phyloP scores from a whole-genome alignment of 2,888 invertebrate species.

The Calameuta idolon region DNA sequence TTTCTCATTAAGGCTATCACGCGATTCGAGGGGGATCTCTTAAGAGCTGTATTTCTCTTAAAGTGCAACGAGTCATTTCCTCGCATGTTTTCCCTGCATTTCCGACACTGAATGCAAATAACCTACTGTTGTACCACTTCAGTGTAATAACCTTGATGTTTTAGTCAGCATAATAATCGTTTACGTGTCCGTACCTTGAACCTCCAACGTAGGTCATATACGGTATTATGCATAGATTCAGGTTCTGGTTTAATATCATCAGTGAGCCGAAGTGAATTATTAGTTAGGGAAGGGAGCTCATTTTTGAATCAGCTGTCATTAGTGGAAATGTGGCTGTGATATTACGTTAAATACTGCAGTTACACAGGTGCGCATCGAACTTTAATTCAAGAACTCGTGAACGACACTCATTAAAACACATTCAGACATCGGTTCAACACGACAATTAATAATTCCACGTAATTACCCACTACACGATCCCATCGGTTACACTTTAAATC shows the following conservation, averaged over 20 bases:
- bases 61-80: conserved; percentile 54
- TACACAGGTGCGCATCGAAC: conserved; percentile 37
- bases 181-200: conserved; percentile 48
- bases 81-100: conserved; percentile 60
- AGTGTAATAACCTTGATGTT: conserved; percentile 59
- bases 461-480: neutral
- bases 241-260: conserved; percentile 8
- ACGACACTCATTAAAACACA: neutral
- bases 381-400: conserved; percentile 2
- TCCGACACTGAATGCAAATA: conserved; percentile 57
- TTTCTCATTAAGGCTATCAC: neutral
- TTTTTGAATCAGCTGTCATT: conserved; percentile 29
- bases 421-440: neutral
- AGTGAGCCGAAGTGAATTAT: neutral
- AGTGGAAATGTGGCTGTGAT: conserved; percentile 38
- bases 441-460: neutral
- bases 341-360: conserved; percentile 26
- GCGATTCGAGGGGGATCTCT: neutral
- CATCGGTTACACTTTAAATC: neutral
- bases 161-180: conserved; percentile 58
- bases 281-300: conserved; percentile 34
- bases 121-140: conserved; percentile 53
- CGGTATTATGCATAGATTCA: conserved; percentile 21
- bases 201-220: conserved; percentile 22
- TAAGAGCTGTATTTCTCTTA: conserved; percentile 58